Evolutionary conservation across 2,888 invertebrate species (phyloP), one percentile per base, ranked within the genome.

Genomic region (Trissolcus brochymenae): DNA sequence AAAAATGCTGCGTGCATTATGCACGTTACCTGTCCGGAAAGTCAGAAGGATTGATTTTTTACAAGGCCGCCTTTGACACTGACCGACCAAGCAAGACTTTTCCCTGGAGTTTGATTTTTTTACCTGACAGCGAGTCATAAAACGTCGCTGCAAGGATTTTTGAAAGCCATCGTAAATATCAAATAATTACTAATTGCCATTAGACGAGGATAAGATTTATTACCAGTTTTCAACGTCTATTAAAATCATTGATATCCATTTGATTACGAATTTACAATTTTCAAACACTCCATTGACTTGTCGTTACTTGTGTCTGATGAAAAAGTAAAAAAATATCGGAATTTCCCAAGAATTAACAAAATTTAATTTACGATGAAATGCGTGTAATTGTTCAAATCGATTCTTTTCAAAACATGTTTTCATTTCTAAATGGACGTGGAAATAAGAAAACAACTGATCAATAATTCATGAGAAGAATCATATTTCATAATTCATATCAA

Each of bases 121-220:
- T 78, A 78, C 71, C 70, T 78, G 74, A 62, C 67, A 71, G 66
- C 62, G 11, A 65, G 74, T 74, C 74, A 67, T 74, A 75, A 78
- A 71, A 72, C 54, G 66, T 66, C 43, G 29, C 56, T 51, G 60
- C 66, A 72, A 78, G 73, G 64, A 73, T 77, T 79, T 79, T 68
- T 65, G 72, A 79, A 79, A 79, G 72, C 75, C 68, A 72, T 79
- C 76, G 60, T 73, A 76, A 79, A 79, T 76, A 79, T 64, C 61
- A 40, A 68, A 76, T 73, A 72, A 73, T 79, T 66, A 25, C 68
- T 79, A 76, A 76, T 79, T 79, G 60, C 57, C 66, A 70, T 76
- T 68, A 68, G 68, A 79, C 68, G 65, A 73, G 64, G 67, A 56
- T 57, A 43, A 56, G 64, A 79, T 76, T 75, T 73, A 79, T 68